Evolutionary conservation across 2,888 invertebrate genomes (phyloP), one percentile per base, ranked within the genome.

Genomic region (Eilema caniola): DNA sequence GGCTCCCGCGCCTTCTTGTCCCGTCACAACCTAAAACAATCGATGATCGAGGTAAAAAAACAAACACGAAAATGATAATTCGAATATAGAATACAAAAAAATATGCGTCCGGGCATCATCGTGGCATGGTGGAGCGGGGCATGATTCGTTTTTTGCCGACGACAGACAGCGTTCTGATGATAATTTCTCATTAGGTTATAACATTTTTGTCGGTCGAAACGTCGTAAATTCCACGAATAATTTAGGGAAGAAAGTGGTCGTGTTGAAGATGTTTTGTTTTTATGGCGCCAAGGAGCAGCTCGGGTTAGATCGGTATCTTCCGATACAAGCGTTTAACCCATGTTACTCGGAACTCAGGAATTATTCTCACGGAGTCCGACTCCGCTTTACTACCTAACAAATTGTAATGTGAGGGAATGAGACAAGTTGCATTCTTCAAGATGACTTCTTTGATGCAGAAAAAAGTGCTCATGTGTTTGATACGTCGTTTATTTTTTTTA

Each of bases 151-250:
- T 94, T 94, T 94, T 93, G 93, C 92, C 85, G 83, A 80, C 85
- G 87, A 89, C 90, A 88, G 89, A 88, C 76, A 77, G 71, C 77
- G 88, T 72, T 84, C 89, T 93, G 93, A 94, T 95, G 94, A 94
- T 95, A 94, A 95, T 95, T 95, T 94, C 95, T 95, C 94, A 95
- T 95, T 95, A 94, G 93, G 92, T 92, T 94, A 93, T 93, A 94
- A 92, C 92, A 93, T 94, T 94, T 93, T 92, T 92, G 93, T 94
- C 90, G 90, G 92, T 90, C 84, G 93, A 91, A 93, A 90, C 93
- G 89, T 93, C 93, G 92, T 95, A 93, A 95, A 95, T 95, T 94
- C 94, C 90, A 90, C 92, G 93, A 94, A 95, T 95, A 93, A 94
- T 95, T 95, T 95, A 89, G 91, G 93, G 92, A 93, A 94, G 94